Evolutionary conservation across 2,113 vertebrate genomes (phyloP).

Genomic region (Thymallus thymallus): DNA sequence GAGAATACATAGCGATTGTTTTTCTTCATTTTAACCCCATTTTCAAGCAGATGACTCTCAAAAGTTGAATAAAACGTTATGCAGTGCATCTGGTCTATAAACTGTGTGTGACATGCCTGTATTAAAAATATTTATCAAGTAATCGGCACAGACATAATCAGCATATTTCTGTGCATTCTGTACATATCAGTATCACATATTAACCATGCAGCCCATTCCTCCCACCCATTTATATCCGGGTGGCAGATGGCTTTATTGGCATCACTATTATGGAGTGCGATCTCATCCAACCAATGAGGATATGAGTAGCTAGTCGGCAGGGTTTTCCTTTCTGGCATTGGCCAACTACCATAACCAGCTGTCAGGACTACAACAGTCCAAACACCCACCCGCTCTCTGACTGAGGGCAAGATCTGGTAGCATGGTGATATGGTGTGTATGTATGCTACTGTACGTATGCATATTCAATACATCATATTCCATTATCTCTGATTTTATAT

Average conservation of each 20-base stretch:
- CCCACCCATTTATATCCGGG: conserved; percentile 24
- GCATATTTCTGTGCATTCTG: no score
- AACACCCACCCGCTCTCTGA: neutral
- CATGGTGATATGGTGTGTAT: conserved; percentile 7
- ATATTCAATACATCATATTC: no score
- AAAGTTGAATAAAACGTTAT: neutral
- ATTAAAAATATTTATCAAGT: neutral
- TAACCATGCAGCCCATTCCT: conserved; percentile 32
- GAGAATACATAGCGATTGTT: neutral
- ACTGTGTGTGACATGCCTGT: neutral
- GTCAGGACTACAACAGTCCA: conserved; percentile 20
- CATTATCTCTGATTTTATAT: no score
- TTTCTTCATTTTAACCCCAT: neutral
- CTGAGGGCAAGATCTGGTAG: neutral
- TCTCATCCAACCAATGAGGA: conserved; percentile 30
- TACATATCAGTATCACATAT: conserved; percentile 1
- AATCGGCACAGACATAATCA: no score
- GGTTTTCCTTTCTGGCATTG: conserved; percentile 50
- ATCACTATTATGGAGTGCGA: conserved; percentile 6
- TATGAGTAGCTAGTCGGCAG: conserved; percentile 28
- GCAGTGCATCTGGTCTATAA: neutral
- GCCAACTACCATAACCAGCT: conserved; percentile 24
- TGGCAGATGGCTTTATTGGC: conserved; percentile 45
- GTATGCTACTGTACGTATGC: neutral
- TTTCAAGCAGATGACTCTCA: neutral